Evolutionary conservation across 2,113 vertebrate genomes (phyloP), one percentile per base, ranked within the genome.

Genomic region (Hemiprocne comata): DNA sequence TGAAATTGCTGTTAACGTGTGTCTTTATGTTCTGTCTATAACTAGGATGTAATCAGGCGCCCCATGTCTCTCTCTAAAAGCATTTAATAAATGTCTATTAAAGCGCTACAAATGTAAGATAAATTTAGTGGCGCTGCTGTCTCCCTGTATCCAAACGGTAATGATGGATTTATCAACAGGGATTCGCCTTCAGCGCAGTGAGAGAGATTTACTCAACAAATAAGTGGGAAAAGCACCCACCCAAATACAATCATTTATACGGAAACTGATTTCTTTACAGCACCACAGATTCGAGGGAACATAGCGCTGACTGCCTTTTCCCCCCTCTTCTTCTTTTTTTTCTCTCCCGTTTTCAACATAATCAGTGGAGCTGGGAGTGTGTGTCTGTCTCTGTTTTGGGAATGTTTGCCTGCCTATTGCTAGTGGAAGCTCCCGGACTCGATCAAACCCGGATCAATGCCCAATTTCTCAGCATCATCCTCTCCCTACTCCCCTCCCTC

Each of bases 51-150:
- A 98, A 98, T 98, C 98, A 98, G 96, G 97, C 98, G 94, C 98
- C 98, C 98, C 98, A 98, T 97, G 98, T 97, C 98, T 98, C 98
- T 97, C 98, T 98, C 98, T 98, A 97, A 98, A 98, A 98, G 98
- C 98, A 98, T 98, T 98, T 98, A 98, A 98, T 98, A 98, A 98
- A 98, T 98, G 98, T 98, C 98, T 98, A 98, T 98, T 98, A 98
- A 98, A 98, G 98, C 95, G 97, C 98, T 98, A 97, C 98, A 98
- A 98, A 98, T 98, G 97, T 98, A 98, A 98, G 98, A 98, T 98
- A 98, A 98, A 98, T 98, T 98, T 98, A 98, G 98, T 98, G 98
- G 97, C 96, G 92, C 93, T 95, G 97, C 98, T 97, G 98, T 98
- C 97, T 98, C 97, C 97, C 97, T 95, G 97, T 97, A 98, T 98